These are phyloP conservation scores for Aegithalos caudatus DNA, from an alignment of 2,113 vertebrate genomes.

Conservation along the genomic window DNA sequence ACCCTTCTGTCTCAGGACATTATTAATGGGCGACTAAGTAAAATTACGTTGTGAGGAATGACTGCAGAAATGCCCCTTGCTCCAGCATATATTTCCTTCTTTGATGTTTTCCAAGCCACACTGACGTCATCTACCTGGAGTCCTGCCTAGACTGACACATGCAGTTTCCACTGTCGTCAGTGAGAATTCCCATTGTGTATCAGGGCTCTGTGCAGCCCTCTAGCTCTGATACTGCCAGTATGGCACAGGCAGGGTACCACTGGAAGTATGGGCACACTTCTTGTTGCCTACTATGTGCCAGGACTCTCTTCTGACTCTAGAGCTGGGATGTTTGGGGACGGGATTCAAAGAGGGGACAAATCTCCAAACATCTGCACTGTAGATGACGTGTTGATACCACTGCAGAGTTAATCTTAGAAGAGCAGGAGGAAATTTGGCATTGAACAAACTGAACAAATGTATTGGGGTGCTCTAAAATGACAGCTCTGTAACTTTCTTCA, in stretches of 20 bases:
- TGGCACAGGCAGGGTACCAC: neutral
- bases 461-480: neutral
- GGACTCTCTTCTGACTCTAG: neutral
- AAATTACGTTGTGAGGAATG: neutral
- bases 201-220: neutral
- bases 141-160: neutral
- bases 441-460: neutral
- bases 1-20: neutral
- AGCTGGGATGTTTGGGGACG: neutral
- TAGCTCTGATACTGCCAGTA: neutral
- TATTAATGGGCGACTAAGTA: conserved; percentile 9
- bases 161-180: neutral
- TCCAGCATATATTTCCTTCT: neutral
- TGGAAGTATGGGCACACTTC: neutral
- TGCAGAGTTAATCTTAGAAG: neutral
- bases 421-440: neutral
- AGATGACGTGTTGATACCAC: neutral
- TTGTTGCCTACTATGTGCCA: neutral
- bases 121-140: conserved; percentile 50
- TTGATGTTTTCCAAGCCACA: conserved; percentile 53
- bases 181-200: conserved; percentile 3
- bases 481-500: neutral
- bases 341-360: neutral
- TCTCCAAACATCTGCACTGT: accelerated
- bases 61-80: conserved; percentile 32